A percentile compares a stretch with the other conserved stretches of the same genome.
These are phyloP conservation scores for Pelodiscus sinensis DNA, from an alignment of 2,113 vertebrate genomes.

Conservation along the genomic window DNA sequence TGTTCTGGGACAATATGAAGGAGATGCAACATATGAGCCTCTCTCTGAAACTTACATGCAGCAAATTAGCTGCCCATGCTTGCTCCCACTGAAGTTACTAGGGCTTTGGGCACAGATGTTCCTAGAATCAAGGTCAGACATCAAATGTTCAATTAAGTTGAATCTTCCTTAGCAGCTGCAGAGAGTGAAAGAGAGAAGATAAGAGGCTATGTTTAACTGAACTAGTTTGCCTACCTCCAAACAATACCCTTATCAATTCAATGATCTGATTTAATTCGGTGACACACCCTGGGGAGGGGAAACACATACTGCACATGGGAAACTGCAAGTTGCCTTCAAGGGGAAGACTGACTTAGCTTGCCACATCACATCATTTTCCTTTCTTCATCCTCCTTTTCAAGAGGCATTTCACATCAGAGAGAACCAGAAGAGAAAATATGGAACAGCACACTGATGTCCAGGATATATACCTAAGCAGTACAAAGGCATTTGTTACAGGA, in stretches of 20 bases:
- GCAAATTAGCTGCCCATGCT: slow-evolving; percentile 17
- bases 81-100: slow-evolving; percentile 1
- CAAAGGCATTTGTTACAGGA: neutral
- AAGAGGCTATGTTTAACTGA: neutral
- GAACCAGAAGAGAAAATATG: neutral
- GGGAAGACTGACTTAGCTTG: neutral
- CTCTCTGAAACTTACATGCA: neutral
- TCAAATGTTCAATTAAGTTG: neutral
- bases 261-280: neutral
- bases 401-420: neutral
- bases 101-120: slow-evolving; percentile 23
- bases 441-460: neutral
- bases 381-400: neutral
- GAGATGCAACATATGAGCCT: neutral
- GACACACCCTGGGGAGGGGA: neutral
- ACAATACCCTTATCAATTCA: neutral
- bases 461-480: neutral
- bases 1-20: neutral
- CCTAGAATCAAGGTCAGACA: slow-evolving; percentile 10
- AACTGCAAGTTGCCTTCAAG: neutral
- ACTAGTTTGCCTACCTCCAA: neutral
- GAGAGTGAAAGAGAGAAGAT: neutral
- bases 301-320: neutral
- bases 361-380: neutral
- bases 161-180: slow-evolving; percentile 6